Base-by-base conservation (phyloP, 2,888 invertebrate genomes). In the Coecobrya sp. region DNA sequence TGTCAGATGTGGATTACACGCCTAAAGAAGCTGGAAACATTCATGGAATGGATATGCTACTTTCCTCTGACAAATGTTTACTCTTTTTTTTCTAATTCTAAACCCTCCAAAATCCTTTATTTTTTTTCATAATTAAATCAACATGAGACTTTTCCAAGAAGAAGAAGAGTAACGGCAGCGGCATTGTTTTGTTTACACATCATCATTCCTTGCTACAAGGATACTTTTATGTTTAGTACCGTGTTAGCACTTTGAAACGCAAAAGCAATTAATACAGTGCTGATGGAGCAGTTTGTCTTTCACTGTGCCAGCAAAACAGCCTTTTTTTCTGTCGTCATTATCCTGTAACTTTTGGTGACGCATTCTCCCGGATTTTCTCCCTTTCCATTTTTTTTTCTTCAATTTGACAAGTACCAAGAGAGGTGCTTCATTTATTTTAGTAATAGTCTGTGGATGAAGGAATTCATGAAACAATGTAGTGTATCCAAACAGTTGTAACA, bases 1-100 rank as follows among this genome's bases (percentile, higher is more conserved):
- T 82, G 84, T 89, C 89, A 89, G 76, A 84, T 82, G 52, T 65
- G 88, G 89, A 73, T 84, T 89, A 82, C 70, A 76, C 59, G 82
- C 59, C 55, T 55, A 68, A 55, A 89, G 70, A 82, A 36, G 19
- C 89, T 89, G 89, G 89, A 89, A 62, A 84, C 85, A 88, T 79
- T 82, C 55, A 27, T 59, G 55, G 76, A 76, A 87, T 76, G 55
- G 42, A 70, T 86, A 73, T 8, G 45, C 36, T 27, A 19, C 85
- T 65, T 45, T 85, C 59, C 59, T 82, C 42, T 85, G 85, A 85
- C 85, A 85, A 85, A 76, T 76, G 49, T 22, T 70, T 19, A 42
- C 70, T n/a, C n/a, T 42, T 5, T 42, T 36, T 42, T 19, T 19
- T 70, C 19, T 22, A 5, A n/a, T n/a, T 27, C 30, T 68, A 30